These are phyloP conservation scores for Scaptomyza flava DNA, from an alignment of 2,888 invertebrate genomes.

Conservation along the genomic window DNA sequence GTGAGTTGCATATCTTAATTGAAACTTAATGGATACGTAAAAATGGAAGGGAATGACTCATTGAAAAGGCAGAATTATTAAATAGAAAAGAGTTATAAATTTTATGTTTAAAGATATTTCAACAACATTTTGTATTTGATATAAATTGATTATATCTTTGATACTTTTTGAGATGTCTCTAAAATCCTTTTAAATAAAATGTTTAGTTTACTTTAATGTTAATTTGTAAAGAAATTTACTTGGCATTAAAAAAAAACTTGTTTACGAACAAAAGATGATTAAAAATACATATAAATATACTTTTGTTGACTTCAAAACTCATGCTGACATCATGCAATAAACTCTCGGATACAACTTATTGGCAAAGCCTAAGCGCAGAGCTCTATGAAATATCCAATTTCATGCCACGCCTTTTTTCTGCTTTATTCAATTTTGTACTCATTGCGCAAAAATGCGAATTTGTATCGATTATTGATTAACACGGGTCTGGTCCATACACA, in stretches of 20 bases:
- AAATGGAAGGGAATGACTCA: conserved; percentile 1
- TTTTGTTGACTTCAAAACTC: background rate
- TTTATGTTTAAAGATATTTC: too few relatives aligned
- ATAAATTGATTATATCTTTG: too few relatives aligned
- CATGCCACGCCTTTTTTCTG: conserved; percentile 49
- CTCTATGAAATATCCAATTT: conserved; percentile 27
- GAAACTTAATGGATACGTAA: background rate
- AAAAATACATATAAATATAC: conserved; percentile 3
- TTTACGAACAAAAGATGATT: background rate
- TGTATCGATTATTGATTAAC: conserved; percentile 42
- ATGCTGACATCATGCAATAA: conserved; percentile 45
- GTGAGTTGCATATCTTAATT: conserved; percentile 58
- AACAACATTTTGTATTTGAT: too few relatives aligned
- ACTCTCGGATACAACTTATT: conserved; percentile 2
- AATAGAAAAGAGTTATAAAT: too few relatives aligned
- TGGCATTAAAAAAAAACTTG: too few relatives aligned
- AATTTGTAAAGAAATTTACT: too few relatives aligned
- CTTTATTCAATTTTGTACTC: conserved; percentile 22
- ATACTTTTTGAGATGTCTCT: too few relatives aligned
- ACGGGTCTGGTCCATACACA: conserved; percentile 11
- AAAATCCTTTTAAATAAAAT: too few relatives aligned
- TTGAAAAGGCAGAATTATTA: background rate
- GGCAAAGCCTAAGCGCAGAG: background rate
- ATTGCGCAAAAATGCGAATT: conserved; percentile 66
- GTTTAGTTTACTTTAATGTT: too few relatives aligned